Base-by-base conservation (phyloP, 37 sponge, comb jelly and placozoan species). In the Hexactinellida sp. region DNA sequence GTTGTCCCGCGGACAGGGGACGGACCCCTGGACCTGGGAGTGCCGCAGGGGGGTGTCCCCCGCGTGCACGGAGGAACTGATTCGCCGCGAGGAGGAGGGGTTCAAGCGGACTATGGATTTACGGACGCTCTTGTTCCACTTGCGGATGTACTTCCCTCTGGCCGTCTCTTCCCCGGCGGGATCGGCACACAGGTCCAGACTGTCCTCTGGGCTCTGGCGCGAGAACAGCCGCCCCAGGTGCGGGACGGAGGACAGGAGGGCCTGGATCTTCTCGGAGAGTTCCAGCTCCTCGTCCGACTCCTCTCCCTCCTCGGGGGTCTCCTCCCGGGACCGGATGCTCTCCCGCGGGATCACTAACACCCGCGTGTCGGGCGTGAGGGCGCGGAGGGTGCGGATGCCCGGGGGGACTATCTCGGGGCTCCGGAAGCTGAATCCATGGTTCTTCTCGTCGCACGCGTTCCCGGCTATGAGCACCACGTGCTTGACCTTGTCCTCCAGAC, bases 161-260 rank as follows among this genome's bases (percentile, higher is more conserved):
- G 30, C 34, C 32, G 21, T 63, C 28, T 63, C 76, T 23, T 63
- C 76, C 76, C 13, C 28, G 19, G 76, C 5, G 32, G 13, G 30
- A 3, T 63, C 76, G 3, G 76, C 3, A 23, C 13, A 63, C 5
- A 63, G 25, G 34, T 63, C 76, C 34, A 63, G 76, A 3, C 19
- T 25, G 34, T n/a, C 1, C 3, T n/a, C 30, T 3, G 76, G 13
- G 32, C 32, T 1, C 76, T 63, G 76, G 25, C 76, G 25, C 25
- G 76, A 23, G 76, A 63, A 63, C 34, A 63, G 76, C 76, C 76
- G 25, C 76, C 76, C 76, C 34, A 63, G 5, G 34, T 63, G 76
- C 34, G 76, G 76, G 34, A 63, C 32, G 76, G 76, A 83, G 84
- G 47, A n/a, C 85, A 85, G n/a, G 38, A 63, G 76, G 39, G 39